Conservation (phyloP, 2,888 invertebrate genomes). For the Thysanoteuthis rhombus region DNA sequence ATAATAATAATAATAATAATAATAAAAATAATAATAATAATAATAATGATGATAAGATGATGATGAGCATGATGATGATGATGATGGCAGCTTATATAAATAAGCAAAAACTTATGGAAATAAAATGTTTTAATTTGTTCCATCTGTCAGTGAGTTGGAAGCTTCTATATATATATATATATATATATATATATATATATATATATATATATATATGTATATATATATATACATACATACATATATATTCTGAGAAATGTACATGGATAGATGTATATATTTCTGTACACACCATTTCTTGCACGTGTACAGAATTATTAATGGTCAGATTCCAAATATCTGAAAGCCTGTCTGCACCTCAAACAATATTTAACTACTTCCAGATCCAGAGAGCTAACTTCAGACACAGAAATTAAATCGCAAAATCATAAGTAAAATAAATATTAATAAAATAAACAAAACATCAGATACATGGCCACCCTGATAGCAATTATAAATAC, state of each 20-base stretch:
- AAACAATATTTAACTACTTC: background rate
- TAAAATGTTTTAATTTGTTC: background rate
- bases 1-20: too few species aligned
- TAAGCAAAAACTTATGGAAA: background rate
- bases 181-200: background rate
- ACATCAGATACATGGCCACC: background rate
- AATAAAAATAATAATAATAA: too few species aligned
- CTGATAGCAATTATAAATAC: background rate
- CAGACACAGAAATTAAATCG: background rate
- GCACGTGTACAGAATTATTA: background rate
- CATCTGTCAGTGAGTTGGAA: background rate
- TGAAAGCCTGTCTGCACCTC: background rate
- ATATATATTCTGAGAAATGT: background rate
- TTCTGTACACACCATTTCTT: background rate
- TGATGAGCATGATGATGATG: too few species aligned
- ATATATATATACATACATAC: background rate
- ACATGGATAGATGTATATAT: background rate
- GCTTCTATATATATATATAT: background rate
- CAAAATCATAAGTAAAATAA: background rate
- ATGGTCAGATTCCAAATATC: background rate
- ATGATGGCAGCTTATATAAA: background rate
- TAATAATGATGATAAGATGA: too few species aligned
- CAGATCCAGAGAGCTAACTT: background rate
- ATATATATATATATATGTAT: background rate
- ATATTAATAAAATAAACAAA: background rate